Base-by-base conservation (phyloP, 1,140 invertebrate genomes). In the Portunus trituberculatus region DNA sequence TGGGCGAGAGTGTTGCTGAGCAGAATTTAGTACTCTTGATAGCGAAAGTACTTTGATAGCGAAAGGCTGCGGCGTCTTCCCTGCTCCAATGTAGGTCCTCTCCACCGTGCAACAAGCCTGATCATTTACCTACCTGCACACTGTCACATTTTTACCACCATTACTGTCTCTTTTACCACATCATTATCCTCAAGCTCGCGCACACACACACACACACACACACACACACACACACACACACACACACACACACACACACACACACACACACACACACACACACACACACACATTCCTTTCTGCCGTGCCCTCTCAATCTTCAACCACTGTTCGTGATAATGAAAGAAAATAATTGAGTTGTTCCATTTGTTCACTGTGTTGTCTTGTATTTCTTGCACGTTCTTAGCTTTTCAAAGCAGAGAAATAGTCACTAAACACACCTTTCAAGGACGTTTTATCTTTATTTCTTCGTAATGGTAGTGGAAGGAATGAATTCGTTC, bases 181-280 rank as follows among this genome's bases (percentile, higher is more conserved):
- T 10, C 10, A 0, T 59, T 20, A 59, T 20, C 10, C 52, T 14
- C 52, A 59, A 0, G 52, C 48, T 7, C 48, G 48, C 59, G 20
- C 59, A 25, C 59, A 76, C 59, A 76, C 59, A 76, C 59, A 76
- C 59, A 76, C 59, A 76, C 59, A 76, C 59, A 76, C 59, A 76
- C 59, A 76, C 59, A 76, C 59, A 76, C 59, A 76, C 59, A 8
- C 59, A 76, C 59, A 76, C 59, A 76, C 59, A 76, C 59, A 76
- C 59, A 76, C 59, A 76, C 59, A 76, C 59, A 76, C 59, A 76
- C 59, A 76, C 59, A 76, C 59, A 76, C 59, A 76, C 59, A 76
- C 59, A 76, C 59, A 76, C 59, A 76, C 59, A 76, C 67, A 76
- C 67, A 76, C 67, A 76, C 67, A 76, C 67, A 76, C 67, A 76